These are phyloP conservation scores for Mastomys coucha DNA, from an alignment of 2,113 vertebrate genomes.

Conservation along the genomic window DNA sequence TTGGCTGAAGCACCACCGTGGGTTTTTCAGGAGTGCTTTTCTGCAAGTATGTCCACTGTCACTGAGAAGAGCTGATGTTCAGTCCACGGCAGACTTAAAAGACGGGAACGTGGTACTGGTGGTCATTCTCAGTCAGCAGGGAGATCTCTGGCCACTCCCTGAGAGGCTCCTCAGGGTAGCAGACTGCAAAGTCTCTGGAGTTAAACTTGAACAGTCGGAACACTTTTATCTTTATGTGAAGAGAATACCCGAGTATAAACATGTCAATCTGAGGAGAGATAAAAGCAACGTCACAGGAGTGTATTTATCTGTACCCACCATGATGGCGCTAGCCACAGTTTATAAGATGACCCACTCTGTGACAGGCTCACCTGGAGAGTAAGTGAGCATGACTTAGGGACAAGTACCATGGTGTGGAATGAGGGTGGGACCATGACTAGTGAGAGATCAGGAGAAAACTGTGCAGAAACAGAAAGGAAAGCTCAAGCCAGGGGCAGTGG, in stretches of 20 bases:
- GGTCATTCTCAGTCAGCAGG: constrained; percentile 89
- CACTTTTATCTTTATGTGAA: constrained; percentile 89
- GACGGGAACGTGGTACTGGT: constrained; percentile 88
- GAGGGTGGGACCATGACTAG: background rate
- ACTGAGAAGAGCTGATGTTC: background rate
- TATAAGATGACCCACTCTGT: background rate
- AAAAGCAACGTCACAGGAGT: constrained; percentile 49
- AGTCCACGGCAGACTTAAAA: constrained; percentile 71
- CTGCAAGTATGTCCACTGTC: background rate
- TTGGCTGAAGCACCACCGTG: background rate
- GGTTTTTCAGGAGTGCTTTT: background rate
- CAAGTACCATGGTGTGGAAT: background rate
- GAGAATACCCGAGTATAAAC: constrained; percentile 88
- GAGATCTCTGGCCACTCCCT: constrained; percentile 88
- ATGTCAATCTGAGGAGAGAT: constrained; percentile 87
- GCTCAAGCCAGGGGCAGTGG: background rate
- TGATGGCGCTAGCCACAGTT: fast-evolving
- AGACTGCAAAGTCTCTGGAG: constrained; percentile 87
- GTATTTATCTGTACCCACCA: background rate
- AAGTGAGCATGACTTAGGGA: background rate
- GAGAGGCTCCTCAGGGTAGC: constrained; percentile 84
- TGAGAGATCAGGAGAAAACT: background rate
- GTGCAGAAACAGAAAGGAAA: background rate
- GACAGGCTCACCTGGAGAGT: background rate
- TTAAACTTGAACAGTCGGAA: constrained; percentile 89